phyloP scores from a whole-genome alignment of 2,797 vertebrate genomes.

The Psittacula echo region DNA sequence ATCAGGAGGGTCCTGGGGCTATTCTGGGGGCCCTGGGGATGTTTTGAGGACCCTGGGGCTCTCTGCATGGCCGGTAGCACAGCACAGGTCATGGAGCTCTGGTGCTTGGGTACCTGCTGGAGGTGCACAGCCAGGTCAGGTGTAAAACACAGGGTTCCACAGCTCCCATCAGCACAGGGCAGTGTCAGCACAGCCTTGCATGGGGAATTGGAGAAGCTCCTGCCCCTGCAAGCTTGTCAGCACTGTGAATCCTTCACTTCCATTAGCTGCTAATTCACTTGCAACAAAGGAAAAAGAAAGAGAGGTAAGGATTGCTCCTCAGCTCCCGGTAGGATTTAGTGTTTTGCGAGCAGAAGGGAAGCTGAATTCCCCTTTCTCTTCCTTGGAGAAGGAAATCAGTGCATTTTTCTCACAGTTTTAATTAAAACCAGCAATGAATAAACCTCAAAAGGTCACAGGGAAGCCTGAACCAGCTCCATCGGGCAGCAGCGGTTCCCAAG shows the following conservation, averaged over 20 bases:
- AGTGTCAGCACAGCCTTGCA: background rate
- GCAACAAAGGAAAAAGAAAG: background rate
- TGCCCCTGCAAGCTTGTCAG: background rate
- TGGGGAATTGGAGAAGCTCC: background rate
- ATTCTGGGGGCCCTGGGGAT: too few relatives aligned
- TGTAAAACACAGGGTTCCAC: background rate
- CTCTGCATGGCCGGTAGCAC: background rate
- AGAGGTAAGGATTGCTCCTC: background rate
- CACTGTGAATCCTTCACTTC: background rate
- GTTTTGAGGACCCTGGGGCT: fast-evolving
- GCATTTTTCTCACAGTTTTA: background rate
- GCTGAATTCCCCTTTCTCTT: background rate
- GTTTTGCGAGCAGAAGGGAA: background rate
- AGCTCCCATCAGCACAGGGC: background rate
- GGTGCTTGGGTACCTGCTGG: background rate
- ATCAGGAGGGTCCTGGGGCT: fast-evolving
- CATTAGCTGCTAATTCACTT: slow-evolving; percentile 10
- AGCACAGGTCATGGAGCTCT: fast-evolving
- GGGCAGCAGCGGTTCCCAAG: background rate
- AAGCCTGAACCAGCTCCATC: background rate
- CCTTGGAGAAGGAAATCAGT: background rate
- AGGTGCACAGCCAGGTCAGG: background rate
- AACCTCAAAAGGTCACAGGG: background rate
- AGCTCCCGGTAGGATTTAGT: background rate
- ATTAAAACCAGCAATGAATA: background rate